phyloP scores from a whole-genome alignment of 2,113 vertebrate species.

The Elephantulus edwardii region DNA sequence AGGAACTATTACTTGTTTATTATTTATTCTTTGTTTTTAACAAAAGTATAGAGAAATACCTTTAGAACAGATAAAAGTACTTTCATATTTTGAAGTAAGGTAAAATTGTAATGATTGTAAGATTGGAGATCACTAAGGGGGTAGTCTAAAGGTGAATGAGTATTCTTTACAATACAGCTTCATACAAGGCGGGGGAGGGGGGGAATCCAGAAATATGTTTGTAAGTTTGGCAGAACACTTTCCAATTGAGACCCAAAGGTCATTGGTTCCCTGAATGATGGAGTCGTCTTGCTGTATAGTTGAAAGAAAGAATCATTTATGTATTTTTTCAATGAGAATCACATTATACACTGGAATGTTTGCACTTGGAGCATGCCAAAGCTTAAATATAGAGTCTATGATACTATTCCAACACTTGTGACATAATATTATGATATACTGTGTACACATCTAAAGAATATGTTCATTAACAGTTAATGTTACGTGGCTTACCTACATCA shows the following conservation, averaged over 20 bases:
- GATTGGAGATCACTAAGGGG: neutral
- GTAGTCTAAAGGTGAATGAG: neutral
- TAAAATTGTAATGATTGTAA: neutral
- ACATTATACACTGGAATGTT: neutral
- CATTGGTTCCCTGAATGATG: neutral
- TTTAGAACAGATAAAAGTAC: neutral
- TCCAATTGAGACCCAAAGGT: slow-evolving; percentile 23
- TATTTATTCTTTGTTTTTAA: slow-evolving; percentile 37
- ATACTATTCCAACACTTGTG: neutral
- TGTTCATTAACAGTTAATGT: neutral
- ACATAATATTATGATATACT: neutral
- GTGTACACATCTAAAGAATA: neutral
- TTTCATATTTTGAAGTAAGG: neutral
- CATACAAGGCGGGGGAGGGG: neutral
- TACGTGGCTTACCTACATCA: neutral
- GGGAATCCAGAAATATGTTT: neutral
- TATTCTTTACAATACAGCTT: neutral
- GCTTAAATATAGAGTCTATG: neutral
- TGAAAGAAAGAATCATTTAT: neutral
- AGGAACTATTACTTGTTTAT: neutral
- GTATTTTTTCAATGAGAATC: slow-evolving; percentile 11
- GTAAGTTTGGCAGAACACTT: slow-evolving; percentile 34
- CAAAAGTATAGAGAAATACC: neutral
- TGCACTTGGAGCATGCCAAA: neutral
- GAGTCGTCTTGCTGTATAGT: slow-evolving; percentile 14